These are phyloP conservation scores for Microplitis demolitor DNA, from an alignment of 1,140 invertebrate genomes.

Conservation along the genomic window DNA sequence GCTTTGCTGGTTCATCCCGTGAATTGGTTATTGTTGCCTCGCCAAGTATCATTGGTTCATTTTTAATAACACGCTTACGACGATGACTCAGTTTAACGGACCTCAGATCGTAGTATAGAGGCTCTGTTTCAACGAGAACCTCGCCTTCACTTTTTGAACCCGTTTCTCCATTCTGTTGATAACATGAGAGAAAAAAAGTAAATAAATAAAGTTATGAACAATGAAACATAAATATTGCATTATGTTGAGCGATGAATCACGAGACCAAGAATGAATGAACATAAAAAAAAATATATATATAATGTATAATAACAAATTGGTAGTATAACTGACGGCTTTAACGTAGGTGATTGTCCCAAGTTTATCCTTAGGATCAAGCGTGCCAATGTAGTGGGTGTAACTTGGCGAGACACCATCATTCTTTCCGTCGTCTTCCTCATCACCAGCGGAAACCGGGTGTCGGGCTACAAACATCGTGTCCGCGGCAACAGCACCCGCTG, in stretches of 20 bases:
- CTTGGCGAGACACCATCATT: constrained; percentile 25
- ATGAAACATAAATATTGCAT: neutral
- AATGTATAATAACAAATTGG: constrained; percentile 7
- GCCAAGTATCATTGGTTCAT: constrained; percentile 64
- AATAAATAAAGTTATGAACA: constrained; percentile 1
- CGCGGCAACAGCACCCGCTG: constrained; percentile 70
- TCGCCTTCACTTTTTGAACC: constrained; percentile 69
- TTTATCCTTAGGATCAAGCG: constrained; percentile 66
- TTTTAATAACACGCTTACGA: constrained; percentile 62
- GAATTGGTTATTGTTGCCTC: constrained; percentile 68
- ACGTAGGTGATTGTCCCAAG: constrained; percentile 72
- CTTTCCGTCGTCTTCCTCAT: constrained; percentile 42
- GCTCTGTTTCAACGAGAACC: constrained; percentile 78
- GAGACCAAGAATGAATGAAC: neutral
- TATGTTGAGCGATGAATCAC: neutral
- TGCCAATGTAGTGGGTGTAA: constrained; percentile 70
- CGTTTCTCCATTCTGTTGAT: constrained; percentile 62
- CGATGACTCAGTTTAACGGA: constrained; percentile 67
- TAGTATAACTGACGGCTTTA: constrained; percentile 58
- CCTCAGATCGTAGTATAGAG: constrained; percentile 73
- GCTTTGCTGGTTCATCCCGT: constrained; percentile 58
- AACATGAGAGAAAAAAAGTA: neutral
- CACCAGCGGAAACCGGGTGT: constrained; percentile 39
- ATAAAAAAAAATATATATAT: constrained; percentile 3
- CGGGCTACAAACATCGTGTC: constrained; percentile 62